Conservation (phyloP, 2,113 vertebrate genomes). For the Malurus melanocephalus region DNA sequence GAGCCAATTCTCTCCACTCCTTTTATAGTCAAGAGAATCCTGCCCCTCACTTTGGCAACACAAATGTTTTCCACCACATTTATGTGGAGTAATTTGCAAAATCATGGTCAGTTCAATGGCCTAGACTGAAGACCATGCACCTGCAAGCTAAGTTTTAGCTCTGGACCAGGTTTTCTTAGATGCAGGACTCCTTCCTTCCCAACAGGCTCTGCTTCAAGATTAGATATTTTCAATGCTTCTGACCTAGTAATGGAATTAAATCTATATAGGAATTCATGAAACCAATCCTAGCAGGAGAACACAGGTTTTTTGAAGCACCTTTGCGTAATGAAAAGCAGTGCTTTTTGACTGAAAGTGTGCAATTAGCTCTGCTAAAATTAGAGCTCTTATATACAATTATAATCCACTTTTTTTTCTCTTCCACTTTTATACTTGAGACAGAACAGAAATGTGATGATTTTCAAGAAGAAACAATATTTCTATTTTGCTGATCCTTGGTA, state of each 20-base stretch:
- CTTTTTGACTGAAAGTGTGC: background rate
- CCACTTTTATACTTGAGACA: background rate
- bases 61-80: background rate
- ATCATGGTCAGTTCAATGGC: background rate
- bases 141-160: background rate
- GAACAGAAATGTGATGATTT: background rate
- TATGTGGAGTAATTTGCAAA: background rate
- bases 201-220: background rate
- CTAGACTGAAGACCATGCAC: background rate
- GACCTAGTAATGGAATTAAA: background rate
- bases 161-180: background rate
- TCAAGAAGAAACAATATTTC: rapidly evolving
- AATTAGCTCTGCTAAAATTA: background rate
- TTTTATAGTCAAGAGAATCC: constrained; percentile 7
- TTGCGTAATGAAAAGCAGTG: background rate
- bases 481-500: background rate
- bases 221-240: background rate
- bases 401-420: background rate
- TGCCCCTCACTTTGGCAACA: background rate
- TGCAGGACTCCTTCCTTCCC: background rate
- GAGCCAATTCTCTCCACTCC: background rate
- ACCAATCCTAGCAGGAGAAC: background rate
- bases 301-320: background rate
- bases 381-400: background rate
- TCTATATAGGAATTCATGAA: background rate